Base-by-base conservation (phyloP, 2,888 invertebrate genomes). In the Ephialtes manifestator region DNA sequence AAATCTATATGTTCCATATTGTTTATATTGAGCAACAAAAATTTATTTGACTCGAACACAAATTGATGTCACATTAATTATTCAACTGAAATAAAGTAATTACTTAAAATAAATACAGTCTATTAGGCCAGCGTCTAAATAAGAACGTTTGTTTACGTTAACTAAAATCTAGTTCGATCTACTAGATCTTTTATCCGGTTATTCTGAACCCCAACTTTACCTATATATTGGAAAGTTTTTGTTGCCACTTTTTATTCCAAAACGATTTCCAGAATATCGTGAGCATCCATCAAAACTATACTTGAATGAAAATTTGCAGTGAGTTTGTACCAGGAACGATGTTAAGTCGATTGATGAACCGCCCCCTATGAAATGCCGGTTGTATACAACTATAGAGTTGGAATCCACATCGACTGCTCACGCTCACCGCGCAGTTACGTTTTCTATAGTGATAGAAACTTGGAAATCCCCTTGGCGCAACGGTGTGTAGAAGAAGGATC, bases 281-380 rank as follows among this genome's bases (percentile, higher is more conserved):
- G 65, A 48, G 55, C 48, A 43, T 39, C 18, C 39, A 46, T 15
- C 65, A 77, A 65, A 15, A 78, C 58, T 65, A 67, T 78, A 74
- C 78, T 74, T 74, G 39, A 39, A 51, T 15, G 78, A 31, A 68
- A 60, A 28, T 46, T 18, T 10, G 15, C 60, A 35, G 8, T 18
- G 15, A 68, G 43, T 58, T 58, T 65, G 67, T 48, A 10, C 43
- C 28, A 20, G 15, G 35, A 68, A 68, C 72, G 18, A 78, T 58
- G 72, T 72, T 72, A 63, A 78, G 68, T 55, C 74, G 74, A 79
- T 78, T 72, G 58, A 18, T 43, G 55, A 74, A 74, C 68, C 68
- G 20, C n/a, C 68, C 78, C 48, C 20, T 24, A 18, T 20, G 39
- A 51, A 43, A 68, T 74, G 67, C 35, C 35, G 10, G 11, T 10